A percentile compares a stretch with the other conserved stretches of the same genome.
These are phyloP conservation scores for Caenorhabditis inopinata DNA, from an alignment of 1,140 invertebrate genomes.

Conservation along the genomic window DNA sequence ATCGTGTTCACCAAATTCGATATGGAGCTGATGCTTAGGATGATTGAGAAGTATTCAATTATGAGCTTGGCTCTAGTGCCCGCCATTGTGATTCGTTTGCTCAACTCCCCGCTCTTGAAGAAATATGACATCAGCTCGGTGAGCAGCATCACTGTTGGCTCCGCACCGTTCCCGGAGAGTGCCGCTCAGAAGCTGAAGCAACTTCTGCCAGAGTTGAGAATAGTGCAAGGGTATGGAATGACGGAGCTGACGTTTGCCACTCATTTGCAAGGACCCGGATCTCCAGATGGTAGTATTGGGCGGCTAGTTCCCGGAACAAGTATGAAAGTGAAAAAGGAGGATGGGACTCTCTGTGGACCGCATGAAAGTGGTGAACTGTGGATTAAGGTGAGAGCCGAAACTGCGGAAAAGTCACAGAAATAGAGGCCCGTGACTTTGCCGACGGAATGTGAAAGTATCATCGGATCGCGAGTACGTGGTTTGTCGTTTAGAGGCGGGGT, in stretches of 20 bases:
- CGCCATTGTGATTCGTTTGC: background rate
- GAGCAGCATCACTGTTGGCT: background rate
- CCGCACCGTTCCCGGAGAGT: slow-evolving; percentile 21
- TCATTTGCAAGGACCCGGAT: background rate
- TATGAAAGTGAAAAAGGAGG: slow-evolving; percentile 36
- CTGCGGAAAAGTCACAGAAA: background rate
- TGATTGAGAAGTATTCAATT: slow-evolving; percentile 13
- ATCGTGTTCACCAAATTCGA: slow-evolving; percentile 39
- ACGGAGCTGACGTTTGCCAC: slow-evolving; percentile 35
- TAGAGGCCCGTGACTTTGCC: background rate
- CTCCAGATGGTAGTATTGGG: slow-evolving; percentile 32
- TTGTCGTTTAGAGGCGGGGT: too few relatives aligned
- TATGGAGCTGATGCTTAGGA: background rate
- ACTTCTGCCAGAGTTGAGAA: background rate
- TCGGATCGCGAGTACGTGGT: too few relatives aligned
- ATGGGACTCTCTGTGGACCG: slow-evolving; percentile 36
- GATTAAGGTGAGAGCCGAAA: background rate
- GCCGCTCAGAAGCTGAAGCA: slow-evolving; percentile 8
- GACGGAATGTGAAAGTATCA: too few relatives aligned
- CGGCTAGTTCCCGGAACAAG: background rate
- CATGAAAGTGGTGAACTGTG: slow-evolving; percentile 40
- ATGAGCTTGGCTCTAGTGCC: background rate
- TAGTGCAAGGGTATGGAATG: slow-evolving; percentile 42
- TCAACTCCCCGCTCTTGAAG: background rate
- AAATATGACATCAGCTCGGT: slow-evolving; percentile 33